These are phyloP conservation scores for Hypena proboscidalis DNA, from an alignment of 2,888 invertebrate species.

Conservation along the genomic window DNA sequence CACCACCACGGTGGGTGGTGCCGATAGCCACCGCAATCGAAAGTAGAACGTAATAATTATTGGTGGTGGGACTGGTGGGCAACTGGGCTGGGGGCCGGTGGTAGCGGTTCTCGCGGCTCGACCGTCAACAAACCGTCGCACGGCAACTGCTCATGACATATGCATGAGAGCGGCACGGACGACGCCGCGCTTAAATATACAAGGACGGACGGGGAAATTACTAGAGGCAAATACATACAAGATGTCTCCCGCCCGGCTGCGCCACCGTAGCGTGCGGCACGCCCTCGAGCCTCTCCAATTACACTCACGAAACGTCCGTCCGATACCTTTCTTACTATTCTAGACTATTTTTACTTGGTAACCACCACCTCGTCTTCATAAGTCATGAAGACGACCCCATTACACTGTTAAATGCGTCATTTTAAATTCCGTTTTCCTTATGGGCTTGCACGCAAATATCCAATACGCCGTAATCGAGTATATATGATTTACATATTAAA, in stretches of 20 bases:
- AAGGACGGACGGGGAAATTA: conserved; percentile 80
- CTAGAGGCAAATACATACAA: conserved; percentile 78
- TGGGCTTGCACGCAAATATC: conserved; percentile 55
- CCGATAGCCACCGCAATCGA: conserved; percentile 73
- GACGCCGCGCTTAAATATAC: conserved; percentile 79
- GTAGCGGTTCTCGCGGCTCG: conserved; percentile 75
- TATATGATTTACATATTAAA: conserved; percentile 30
- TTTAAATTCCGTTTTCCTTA: conserved; percentile 65
- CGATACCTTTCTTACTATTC: conserved; percentile 66
- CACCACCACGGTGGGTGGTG: conserved; percentile 54
- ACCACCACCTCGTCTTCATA: conserved; percentile 67
- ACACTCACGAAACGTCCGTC: conserved; percentile 73
- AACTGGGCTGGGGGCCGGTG: conserved; percentile 62
- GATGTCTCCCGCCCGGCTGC: conserved; percentile 65
- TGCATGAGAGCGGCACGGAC: conserved; percentile 80
- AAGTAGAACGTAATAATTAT: conserved; percentile 82
- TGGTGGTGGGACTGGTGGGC: conserved; percentile 58
- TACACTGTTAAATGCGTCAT: conserved; percentile 67
- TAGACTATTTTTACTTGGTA: conserved; percentile 68
- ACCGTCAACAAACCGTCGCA: conserved; percentile 84
- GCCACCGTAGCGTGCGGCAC: conserved; percentile 67
- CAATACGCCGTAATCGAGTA: conserved; percentile 25
- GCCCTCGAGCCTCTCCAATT: conserved; percentile 68
- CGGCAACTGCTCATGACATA: conserved; percentile 84
- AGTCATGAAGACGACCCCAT: conserved; percentile 72